Evolutionary conservation across 2,797 vertebrate species (phyloP).

Genomic region (Erethizon dorsatum): DNA sequence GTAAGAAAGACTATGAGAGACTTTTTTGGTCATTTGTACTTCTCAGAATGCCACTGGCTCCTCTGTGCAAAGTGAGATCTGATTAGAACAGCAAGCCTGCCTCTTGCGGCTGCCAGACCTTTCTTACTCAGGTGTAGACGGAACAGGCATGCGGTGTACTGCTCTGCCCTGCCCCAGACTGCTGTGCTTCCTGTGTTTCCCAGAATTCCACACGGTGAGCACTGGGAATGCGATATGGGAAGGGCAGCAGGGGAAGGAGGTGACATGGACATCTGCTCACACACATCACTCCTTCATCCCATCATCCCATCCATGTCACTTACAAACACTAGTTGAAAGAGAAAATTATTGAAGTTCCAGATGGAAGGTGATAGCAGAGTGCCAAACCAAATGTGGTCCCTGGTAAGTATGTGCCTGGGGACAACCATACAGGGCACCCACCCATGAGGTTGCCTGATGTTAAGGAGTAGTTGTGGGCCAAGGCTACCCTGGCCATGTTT

Average conservation of each 20-base stretch:
- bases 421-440: accelerated
- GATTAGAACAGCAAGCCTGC: neutral
- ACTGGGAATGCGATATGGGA: neutral
- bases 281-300: neutral
- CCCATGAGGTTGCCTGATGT: too few relatives aligned
- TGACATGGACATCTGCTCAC: neutral
- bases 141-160: neutral
- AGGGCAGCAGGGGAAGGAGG: neutral
- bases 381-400: neutral
- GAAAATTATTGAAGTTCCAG: neutral
- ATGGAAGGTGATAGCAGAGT: neutral
- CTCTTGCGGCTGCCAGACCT: neutral
- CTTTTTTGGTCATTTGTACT: neutral
- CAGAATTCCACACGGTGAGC: neutral
- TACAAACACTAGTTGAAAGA: neutral
- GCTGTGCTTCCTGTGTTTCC: accelerated
- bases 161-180: neutral
- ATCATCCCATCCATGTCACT: neutral
- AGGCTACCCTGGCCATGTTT: neutral
- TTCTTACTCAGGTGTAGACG: neutral
- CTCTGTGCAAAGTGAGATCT: neutral
- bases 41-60: neutral
- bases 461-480: neutral
- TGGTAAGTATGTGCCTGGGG: neutral
- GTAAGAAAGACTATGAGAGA: neutral